phyloP scores from a whole-genome alignment of 2,888 invertebrate genomes.

The Caenorhabditis macrosperma region DNA sequence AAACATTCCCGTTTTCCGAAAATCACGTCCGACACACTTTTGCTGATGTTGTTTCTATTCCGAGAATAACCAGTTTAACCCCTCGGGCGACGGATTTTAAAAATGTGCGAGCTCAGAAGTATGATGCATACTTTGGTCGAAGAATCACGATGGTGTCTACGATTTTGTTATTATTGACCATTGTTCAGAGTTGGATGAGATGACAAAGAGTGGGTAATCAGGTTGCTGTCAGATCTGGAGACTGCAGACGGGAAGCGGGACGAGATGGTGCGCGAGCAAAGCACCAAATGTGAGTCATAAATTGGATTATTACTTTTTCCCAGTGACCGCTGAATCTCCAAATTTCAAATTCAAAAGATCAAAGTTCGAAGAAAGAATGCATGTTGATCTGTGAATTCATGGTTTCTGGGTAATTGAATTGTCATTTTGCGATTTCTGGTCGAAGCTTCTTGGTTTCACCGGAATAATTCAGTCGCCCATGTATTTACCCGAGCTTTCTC shows the following conservation, averaged over 20 bases:
- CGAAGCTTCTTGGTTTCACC: not conserved
- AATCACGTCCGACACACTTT: constrained; percentile 17
- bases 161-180: constrained; percentile 31
- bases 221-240: too few relatives aligned
- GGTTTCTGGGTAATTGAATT: too few relatives aligned
- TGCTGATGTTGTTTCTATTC: constrained; percentile 19
- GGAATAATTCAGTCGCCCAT: constrained; percentile 18
- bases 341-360: too few relatives aligned
- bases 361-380: not conserved
- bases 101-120: not conserved
- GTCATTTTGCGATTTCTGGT: constrained; percentile 24
- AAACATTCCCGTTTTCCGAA: constrained; percentile 2
- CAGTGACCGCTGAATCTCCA: too few relatives aligned
- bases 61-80: constrained; percentile 22
- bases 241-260: too few relatives aligned
- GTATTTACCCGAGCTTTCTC: constrained; percentile 22
- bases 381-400: too few relatives aligned
- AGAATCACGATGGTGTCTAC: not conserved
- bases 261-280: too few relatives aligned
- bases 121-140: constrained; percentile 45
- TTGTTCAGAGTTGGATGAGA: constrained; percentile 25
- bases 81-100: constrained; percentile 35
- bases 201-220: not conserved
- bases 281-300: constrained; percentile 1
- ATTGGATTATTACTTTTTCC: not conserved